phyloP scores from a whole-genome alignment of 2,888 invertebrate species.

The Synanthedon vespiformis region DNA sequence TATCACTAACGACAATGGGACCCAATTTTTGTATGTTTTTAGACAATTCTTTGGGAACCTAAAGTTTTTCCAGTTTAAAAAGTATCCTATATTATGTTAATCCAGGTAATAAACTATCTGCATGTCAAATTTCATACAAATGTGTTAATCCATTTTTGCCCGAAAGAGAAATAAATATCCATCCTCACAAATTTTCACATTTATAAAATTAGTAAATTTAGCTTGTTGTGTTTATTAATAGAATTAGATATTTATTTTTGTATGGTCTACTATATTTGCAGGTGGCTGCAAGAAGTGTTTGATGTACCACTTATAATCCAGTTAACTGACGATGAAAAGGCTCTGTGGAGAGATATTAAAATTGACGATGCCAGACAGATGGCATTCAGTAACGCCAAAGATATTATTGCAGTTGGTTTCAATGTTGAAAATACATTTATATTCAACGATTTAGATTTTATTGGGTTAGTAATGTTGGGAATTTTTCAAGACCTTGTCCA shows the following conservation, averaged over 20 bases:
- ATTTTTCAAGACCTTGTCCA: too few species aligned
- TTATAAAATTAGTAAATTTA: too few species aligned
- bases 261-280: conserved; percentile 31
- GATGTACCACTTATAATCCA: conserved; percentile 96
- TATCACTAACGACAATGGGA: too few species aligned
- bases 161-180: too few species aligned
- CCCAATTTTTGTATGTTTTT: too few species aligned
- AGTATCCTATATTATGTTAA: too few species aligned
- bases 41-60: too few species aligned
- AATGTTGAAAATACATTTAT: conserved; percentile 95
- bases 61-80: too few species aligned
- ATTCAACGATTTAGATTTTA: conserved; percentile 93
- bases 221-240: background rate
- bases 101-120: too few species aligned
- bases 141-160: too few species aligned
- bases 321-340: conserved; percentile 98
- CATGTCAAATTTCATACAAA: too few species aligned
- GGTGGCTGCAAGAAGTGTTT: conserved; percentile 97
- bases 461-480: conserved; percentile 78
- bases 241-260: background rate
- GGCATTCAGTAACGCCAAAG: conserved; percentile 93
- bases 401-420: conserved; percentile 98
- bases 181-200: too few species aligned
- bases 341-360: conserved; percentile 94
- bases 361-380: conserved; percentile 88